phyloP scores from a whole-genome alignment of 2,113 vertebrate species.

The Ardeotis arabs region DNA sequence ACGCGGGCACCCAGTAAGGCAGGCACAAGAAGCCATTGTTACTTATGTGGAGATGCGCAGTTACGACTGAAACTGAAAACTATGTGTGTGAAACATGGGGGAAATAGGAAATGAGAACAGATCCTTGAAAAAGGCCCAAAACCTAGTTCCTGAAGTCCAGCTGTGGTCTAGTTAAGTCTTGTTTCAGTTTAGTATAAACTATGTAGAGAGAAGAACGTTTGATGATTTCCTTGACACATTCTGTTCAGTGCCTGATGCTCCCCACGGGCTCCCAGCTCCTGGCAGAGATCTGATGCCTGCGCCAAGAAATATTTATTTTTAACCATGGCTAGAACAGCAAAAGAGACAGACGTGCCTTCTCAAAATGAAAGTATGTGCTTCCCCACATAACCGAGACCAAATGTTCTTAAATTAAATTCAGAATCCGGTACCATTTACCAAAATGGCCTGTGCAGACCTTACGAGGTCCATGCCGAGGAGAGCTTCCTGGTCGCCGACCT shows the following conservation, averaged over 20 bases:
- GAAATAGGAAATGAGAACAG: neutral
- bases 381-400: too few species aligned
- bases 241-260: neutral
- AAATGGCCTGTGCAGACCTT: constrained; percentile 71
- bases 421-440: neutral
- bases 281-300: neutral
- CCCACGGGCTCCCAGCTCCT: neutral
- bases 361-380: neutral
- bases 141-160: neutral
- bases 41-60: fast-evolving
- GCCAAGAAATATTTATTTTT: neutral
- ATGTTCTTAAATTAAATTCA: fast-evolving
- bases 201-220: neutral
- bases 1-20: neutral
- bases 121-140: neutral
- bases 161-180: neutral
- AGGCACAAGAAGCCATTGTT: neutral
- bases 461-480: constrained; percentile 97
- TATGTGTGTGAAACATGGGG: fast-evolving
- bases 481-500: constrained; percentile 79
- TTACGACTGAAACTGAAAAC: neutral
- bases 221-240: neutral
- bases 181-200: neutral
- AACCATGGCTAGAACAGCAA: neutral
- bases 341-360: neutral